These are phyloP conservation scores for Hecatera dysodea DNA, from an alignment of 2,888 invertebrate species.

Conservation along the genomic window DNA sequence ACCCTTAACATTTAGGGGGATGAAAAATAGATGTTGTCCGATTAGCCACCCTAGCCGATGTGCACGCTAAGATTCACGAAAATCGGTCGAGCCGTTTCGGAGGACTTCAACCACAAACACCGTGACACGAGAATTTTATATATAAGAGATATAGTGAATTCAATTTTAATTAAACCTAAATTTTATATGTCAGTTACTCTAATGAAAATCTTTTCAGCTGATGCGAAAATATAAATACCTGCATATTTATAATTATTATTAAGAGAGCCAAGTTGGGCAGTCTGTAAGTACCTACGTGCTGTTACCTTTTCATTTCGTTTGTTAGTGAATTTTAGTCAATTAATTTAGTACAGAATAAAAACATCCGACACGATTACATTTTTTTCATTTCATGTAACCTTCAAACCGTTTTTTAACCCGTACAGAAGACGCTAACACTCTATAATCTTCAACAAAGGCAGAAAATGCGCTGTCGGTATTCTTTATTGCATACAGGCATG, in stretches of 20 bases:
- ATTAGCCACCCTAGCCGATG: no score
- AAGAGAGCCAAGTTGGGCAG: constrained; percentile 33
- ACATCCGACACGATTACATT: constrained; percentile 79
- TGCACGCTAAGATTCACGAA: no score
- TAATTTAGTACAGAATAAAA: constrained; percentile 82
- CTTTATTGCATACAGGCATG: constrained; percentile 2
- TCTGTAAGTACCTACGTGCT: constrained; percentile 48
- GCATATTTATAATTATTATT: constrained; percentile 23
- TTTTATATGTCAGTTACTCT: constrained; percentile 2
- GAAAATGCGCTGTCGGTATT: background rate
- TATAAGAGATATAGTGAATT: background rate
- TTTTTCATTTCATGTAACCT: constrained; percentile 38
- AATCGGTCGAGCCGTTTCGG: no score
- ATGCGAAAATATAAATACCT: constrained; percentile 64
- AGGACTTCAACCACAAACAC: no score
- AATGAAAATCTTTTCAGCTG: background rate
- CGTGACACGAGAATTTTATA: no score
- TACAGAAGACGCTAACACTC: background rate
- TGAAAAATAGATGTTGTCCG: no score
- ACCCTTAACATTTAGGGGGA: no score
- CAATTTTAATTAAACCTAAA: background rate
- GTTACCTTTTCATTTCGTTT: constrained; percentile 68
- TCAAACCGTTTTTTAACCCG: background rate
- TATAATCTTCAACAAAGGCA: constrained; percentile 29
- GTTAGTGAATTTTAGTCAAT: constrained; percentile 84